Percentiles rank a stretch among this genome's conserved stretches.
These are phyloP conservation scores for Palythoa grandiflora DNA, from an alignment of 92 coral and sea anemone genomes.

Conservation along the genomic window DNA sequence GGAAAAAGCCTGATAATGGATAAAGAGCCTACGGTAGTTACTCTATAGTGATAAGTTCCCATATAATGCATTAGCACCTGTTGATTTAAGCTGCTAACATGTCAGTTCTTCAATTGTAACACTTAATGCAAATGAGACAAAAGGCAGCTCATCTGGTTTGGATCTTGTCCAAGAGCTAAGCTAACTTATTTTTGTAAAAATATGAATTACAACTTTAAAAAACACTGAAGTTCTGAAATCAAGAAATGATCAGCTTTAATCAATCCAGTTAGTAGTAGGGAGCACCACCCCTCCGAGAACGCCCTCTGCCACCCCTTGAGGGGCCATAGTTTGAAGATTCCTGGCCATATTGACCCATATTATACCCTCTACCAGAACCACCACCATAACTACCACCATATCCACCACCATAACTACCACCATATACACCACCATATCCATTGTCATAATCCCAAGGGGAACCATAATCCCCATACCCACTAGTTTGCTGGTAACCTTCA, in stretches of 20 bases:
- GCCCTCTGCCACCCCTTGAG: conserved; percentile 43
- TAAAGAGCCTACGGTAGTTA: too few species aligned
- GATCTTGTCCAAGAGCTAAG: background rate
- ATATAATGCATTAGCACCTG: background rate
- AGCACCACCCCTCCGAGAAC: conserved; percentile 41
- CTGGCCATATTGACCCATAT: conserved; percentile 64
- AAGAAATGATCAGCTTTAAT: background rate
- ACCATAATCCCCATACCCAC: background rate
- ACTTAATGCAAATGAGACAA: background rate
- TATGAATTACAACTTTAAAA: background rate
- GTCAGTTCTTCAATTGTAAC: background rate
- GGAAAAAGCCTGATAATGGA: too few species aligned
- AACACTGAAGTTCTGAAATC: background rate
- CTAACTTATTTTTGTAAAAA: background rate
- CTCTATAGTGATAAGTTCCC: too few species aligned
- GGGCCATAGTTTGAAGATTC: conserved; percentile 62
- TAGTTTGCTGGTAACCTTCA: conserved; percentile 33
- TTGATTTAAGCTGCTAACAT: background rate
- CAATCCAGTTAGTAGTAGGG: conserved; percentile 15
- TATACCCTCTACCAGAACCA: conserved; percentile 19
- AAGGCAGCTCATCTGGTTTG: background rate
- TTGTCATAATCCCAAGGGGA: background rate
- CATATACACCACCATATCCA: conserved; percentile 8
- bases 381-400: background rate
- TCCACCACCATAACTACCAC: background rate